Conservation (phyloP, 2,888 invertebrate genomes). For the Hypomecis atomaria region DNA sequence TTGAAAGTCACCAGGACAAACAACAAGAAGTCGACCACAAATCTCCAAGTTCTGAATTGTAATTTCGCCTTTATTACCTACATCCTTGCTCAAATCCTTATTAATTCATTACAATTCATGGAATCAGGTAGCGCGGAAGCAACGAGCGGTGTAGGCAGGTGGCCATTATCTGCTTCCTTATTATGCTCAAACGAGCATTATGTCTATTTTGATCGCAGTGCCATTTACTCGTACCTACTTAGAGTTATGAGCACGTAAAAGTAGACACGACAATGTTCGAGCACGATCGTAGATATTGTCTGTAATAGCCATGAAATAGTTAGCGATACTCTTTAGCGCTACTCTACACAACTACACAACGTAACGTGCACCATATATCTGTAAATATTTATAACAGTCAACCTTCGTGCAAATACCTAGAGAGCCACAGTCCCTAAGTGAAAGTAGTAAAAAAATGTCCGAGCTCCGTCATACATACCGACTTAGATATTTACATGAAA, state of each 20-base stretch:
- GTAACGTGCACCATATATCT: too few species aligned
- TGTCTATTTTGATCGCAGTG: conserved; percentile 49
- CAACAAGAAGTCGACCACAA: not conserved
- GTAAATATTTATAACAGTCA: too few species aligned
- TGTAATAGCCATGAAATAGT: too few species aligned
- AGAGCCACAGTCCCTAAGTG: too few species aligned
- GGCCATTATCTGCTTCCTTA: conserved; percentile 49
- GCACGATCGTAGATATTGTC: not conserved
- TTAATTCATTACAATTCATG: conserved; percentile 22
- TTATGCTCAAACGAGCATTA: conserved; percentile 52
- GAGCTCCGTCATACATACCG: too few species aligned
- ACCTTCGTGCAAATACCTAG: too few species aligned
- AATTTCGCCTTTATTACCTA: conserved; percentile 10
- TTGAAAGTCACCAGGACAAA: not conserved
- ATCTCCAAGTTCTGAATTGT: conserved; percentile 6
- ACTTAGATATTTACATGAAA: too few species aligned
- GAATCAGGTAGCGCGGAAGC: conserved; percentile 41
- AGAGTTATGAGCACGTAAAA: too few species aligned
- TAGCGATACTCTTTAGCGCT: too few species aligned
- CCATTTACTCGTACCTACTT: conserved; percentile 36
- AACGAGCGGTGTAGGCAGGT: conserved; percentile 14
- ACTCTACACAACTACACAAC: too few species aligned
- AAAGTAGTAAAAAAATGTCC: too few species aligned
- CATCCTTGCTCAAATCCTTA: conserved; percentile 21
- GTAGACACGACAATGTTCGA: not conserved